phyloP scores from a whole-genome alignment of 2,888 invertebrate genomes.

The Conomelus anceps region DNA sequence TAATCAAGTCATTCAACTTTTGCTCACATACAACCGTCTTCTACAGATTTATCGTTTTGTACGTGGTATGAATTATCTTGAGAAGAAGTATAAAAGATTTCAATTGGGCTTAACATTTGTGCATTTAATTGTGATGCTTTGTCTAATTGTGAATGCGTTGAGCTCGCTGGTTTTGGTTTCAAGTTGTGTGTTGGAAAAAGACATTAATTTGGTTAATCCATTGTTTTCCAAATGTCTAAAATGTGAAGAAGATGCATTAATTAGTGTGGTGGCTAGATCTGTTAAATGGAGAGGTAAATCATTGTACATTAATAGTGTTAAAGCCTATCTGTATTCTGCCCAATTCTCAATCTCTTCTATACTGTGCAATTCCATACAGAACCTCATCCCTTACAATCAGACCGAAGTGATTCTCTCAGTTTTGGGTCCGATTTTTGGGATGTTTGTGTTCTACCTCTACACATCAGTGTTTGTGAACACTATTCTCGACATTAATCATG shows the following conservation, averaged over 20 bases:
- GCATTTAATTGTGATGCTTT: background rate
- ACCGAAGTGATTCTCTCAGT: background rate
- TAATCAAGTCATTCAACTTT: background rate
- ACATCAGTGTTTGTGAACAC: background rate
- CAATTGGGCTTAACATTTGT: background rate
- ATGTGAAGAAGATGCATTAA: background rate
- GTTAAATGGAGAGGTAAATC: background rate
- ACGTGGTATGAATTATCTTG: background rate
- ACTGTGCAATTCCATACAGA: background rate
- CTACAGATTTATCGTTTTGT: background rate
- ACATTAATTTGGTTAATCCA: background rate
- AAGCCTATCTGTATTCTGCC: background rate
- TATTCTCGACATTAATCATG: background rate
- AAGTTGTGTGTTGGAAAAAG: background rate
- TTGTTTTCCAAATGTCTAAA: background rate
- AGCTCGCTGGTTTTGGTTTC: background rate
- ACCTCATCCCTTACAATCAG: background rate
- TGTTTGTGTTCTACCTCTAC: background rate
- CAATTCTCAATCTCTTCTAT: background rate
- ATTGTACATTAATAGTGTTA: background rate
- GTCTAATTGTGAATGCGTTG: background rate
- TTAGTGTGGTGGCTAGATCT: background rate
- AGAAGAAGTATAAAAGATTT: background rate
- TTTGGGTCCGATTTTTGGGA: background rate
- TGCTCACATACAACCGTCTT: background rate